Conservation (phyloP, 2,888 invertebrate species). For the Cancer borealis region DNA sequence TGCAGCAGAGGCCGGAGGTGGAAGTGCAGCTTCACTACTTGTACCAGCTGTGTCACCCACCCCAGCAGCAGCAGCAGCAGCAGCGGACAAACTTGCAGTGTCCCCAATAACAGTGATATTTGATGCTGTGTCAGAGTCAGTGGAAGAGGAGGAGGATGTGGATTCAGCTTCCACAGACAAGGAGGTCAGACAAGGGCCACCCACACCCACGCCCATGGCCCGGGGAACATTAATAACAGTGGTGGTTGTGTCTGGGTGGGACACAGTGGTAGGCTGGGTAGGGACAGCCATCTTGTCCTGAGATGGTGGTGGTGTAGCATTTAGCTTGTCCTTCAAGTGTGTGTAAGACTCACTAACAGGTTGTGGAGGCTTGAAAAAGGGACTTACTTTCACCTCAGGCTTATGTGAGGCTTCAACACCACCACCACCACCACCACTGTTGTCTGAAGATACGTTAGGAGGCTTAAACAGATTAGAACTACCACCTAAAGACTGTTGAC, state of each 20-base stretch:
- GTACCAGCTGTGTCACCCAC: background rate
- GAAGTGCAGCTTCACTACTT: background rate
- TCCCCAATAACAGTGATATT: constrained; percentile 50
- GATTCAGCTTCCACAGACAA: constrained; percentile 8
- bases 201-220: background rate
- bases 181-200: background rate
- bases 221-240: background rate
- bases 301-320: background rate
- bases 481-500: constrained; percentile 33
- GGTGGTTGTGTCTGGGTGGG: background rate
- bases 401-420: background rate
- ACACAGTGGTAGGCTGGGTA: background rate
- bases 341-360: background rate
- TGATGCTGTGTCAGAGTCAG: constrained; percentile 58
- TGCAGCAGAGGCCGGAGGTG: background rate
- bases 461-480: constrained; percentile 26
- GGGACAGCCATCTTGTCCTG: background rate
- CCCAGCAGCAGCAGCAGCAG: background rate
- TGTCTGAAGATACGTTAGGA: background rate
- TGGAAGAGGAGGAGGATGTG: constrained; percentile 56
- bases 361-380: background rate
- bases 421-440: background rate
- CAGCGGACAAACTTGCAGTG: background rate
- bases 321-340: background rate
- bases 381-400: background rate